phyloP scores from a whole-genome alignment of 1,140 invertebrate species.

The Platorchestia sp. region DNA sequence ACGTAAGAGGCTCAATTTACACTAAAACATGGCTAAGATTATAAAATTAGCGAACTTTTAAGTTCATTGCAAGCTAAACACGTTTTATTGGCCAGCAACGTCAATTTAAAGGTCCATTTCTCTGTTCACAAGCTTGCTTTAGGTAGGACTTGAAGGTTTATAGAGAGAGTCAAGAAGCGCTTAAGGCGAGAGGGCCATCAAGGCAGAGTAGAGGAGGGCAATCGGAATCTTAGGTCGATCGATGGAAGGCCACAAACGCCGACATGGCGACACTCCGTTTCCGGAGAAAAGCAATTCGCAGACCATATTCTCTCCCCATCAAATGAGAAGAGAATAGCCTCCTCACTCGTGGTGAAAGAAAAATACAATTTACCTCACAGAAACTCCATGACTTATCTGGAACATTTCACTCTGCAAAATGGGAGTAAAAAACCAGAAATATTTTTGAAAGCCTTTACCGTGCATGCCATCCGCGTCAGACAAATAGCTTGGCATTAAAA shows the following conservation, averaged over 20 bases:
- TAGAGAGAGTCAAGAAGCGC: not conserved
- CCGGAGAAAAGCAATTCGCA: conserved; percentile 13
- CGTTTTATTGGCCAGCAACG: no score
- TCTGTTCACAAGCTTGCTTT: not conserved
- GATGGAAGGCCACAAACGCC: conserved; percentile 19
- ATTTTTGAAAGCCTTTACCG: no score
- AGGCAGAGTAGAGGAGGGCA: not conserved
- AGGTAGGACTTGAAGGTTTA: not conserved
- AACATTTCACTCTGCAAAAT: no score
- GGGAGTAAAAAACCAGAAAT: no score
- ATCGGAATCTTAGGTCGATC: not conserved
- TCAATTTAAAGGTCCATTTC: not conserved
- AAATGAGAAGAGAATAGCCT: not conserved
- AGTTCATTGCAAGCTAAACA: not conserved
- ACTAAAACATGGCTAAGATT: not conserved
- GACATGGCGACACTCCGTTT: not conserved
- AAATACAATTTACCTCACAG: not conserved
- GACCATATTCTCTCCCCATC: conserved; percentile 8
- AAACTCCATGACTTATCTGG: not conserved
- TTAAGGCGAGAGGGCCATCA: conserved; percentile 28
- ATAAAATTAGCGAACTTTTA: not conserved
- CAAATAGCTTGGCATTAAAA: no score
- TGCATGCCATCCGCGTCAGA: no score
- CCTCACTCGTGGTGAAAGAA: not conserved
- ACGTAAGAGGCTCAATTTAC: not conserved